Base-by-base conservation (phyloP, 92 coral and sea anemone species). In the Actinostola sp. region DNA sequence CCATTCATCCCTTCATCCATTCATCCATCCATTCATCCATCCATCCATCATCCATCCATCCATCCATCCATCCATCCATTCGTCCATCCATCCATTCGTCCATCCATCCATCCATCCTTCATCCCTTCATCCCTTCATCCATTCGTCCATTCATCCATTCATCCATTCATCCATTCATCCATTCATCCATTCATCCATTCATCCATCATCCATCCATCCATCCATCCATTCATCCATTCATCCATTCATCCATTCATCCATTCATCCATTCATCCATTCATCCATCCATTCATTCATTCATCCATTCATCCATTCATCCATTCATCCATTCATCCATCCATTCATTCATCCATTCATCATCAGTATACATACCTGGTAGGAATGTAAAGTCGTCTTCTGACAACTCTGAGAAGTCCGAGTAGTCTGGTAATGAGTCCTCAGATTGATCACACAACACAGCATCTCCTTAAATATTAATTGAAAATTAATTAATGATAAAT, bases 381-480 rank as follows among this genome's bases (percentile, higher is more conserved):
- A 68, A 19, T n/a, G 74, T 68, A 21, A 68, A 11, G 35, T 90
- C 96, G 35, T 90, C 96, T 57, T 90, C 96, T 45, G 96, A 86
- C 9, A 86, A 8, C 49, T 90, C 96, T 31, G 92, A 86, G 15
- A 84, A 78, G 56, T 71, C 59, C 7, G 84, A 77, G 25, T 66
- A 75, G 17, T 75, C 81, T 20, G 72, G 81, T 50, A 75, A 43
- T 15, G 81, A 75, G 39, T 75, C 81, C 24, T 75, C 81, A 41
- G 60, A 75, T 28, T 44, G 65, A 38, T 75, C 65, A 63, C 74
- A 55, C 23, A 56, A 62, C 29, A 33, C 57, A 36, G 9, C 17
- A 7, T 75, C 81, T 48, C 52, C 56, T 44, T 21, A 20, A 36
- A 69, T 19, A 42, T 16, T 7, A 6, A 42, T 2, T n/a, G n/a